Evolutionary conservation across 2,888 invertebrate genomes (phyloP).

Genomic region (Synergus itoensis): DNA sequence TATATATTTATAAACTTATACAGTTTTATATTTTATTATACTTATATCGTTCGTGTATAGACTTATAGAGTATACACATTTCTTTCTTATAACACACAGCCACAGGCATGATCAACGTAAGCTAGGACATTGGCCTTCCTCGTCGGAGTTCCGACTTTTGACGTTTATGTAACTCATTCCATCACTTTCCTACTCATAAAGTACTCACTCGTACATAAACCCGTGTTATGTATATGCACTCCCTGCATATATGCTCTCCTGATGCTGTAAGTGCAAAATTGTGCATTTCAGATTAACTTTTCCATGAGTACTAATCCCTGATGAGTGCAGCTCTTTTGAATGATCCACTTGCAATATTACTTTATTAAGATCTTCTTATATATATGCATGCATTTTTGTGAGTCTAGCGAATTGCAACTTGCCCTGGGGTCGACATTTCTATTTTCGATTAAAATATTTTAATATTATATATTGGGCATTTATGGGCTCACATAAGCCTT

Average conservation of each 20-base stretch:
- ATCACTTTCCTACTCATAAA: constrained; percentile 39
- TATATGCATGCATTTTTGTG: too few species aligned
- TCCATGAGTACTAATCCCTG: not conserved
- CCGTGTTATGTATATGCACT: constrained; percentile 3
- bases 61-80: not conserved
- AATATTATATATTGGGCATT: too few species aligned
- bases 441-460: too few species aligned
- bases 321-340: not conserved
- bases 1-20: too few species aligned
- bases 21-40: too few species aligned
- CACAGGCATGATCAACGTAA: constrained; percentile 15
- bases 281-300: not conserved
- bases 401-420: too few species aligned
- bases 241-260: not conserved
- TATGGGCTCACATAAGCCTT: too few species aligned
- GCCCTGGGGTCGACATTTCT: too few species aligned
- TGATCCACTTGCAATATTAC: not conserved
- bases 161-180: constrained; percentile 68
- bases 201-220: constrained; percentile 13
- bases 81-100: constrained; percentile 29
- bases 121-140: constrained; percentile 73
- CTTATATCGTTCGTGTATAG: too few species aligned
- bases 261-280: not conserved
- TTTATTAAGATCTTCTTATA: not conserved
- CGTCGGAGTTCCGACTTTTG: constrained; percentile 59